Evolutionary conservation across 2,113 vertebrate species (phyloP).

Genomic region (Chaenogobius annularis): DNA sequence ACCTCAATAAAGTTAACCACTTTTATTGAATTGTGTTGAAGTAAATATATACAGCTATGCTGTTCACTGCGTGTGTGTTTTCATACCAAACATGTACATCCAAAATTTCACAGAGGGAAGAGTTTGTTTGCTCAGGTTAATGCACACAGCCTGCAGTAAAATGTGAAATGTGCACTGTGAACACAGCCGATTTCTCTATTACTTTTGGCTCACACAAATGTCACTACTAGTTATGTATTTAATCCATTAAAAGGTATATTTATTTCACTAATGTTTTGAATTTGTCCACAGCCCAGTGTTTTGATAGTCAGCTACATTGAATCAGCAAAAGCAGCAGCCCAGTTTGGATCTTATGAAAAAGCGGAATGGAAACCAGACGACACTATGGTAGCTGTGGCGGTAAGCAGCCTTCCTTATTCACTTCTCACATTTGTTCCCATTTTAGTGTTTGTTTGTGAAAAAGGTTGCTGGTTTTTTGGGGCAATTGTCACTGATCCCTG

Average conservation of each 20-base stretch:
- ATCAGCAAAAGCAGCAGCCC: slow-evolving; percentile 85
- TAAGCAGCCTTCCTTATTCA: slow-evolving; percentile 74
- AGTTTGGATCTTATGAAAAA: slow-evolving; percentile 90
- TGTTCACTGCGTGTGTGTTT: not conserved
- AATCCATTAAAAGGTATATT: not conserved
- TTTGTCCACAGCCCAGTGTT: slow-evolving; percentile 86
- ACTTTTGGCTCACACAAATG: not conserved
- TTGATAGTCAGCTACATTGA: slow-evolving; percentile 96
- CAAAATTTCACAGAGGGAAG: not conserved
- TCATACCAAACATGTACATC: not conserved
- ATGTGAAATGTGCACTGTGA: not conserved
- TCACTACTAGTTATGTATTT: not conserved
- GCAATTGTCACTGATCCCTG: too few species aligned
- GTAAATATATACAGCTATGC: not conserved
- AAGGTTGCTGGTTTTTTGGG: too few species aligned
- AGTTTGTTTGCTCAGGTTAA: not conserved
- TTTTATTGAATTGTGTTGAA: not conserved
- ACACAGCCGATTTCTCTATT: not conserved
- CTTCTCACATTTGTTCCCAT: too few species aligned
- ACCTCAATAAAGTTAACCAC: not conserved
- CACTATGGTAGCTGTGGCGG: slow-evolving; percentile 93
- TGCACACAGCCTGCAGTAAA: not conserved
- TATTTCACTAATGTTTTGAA: not conserved
- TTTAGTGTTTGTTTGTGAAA: too few species aligned
- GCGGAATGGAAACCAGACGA: slow-evolving; percentile 94